These are phyloP conservation scores for Ptychadena robeensis DNA, from an alignment of 2,797 vertebrate species.

Conservation along the genomic window DNA sequence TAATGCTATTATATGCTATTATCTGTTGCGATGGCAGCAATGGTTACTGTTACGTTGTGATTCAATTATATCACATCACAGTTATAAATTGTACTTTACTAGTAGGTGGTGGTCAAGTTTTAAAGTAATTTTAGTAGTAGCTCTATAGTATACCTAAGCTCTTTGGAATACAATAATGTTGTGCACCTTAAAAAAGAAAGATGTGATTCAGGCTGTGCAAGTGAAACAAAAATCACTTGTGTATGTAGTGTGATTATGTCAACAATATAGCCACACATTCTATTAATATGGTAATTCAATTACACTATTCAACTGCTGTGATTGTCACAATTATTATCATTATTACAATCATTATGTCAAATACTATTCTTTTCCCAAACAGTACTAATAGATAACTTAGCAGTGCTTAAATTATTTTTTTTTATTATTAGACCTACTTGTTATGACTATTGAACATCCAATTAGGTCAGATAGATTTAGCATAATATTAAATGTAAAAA, in stretches of 20 bases:
- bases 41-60: not conserved
- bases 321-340: not conserved
- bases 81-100: not conserved
- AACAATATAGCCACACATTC: too few relatives aligned
- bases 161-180: not conserved
- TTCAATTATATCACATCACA: constrained; percentile 7
- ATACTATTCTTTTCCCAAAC: too few relatives aligned
- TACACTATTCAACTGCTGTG: not conserved
- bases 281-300: not conserved
- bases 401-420: too few relatives aligned
- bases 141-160: not conserved
- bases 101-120: constrained; percentile 8
- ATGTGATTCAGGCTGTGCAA: not conserved
- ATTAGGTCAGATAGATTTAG: too few relatives aligned
- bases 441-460: too few relatives aligned
- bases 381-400: too few relatives aligned
- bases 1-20: constrained; percentile 32
- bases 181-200: not conserved
- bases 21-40: constrained; percentile 2
- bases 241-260: too few relatives aligned
- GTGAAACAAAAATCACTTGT: not conserved
- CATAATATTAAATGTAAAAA: too few relatives aligned
- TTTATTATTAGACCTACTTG: too few relatives aligned
- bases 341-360: not conserved
- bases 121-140: not conserved